These are phyloP conservation scores for Lasioglossum vierecki DNA, from an alignment of 2,888 invertebrate genomes.

Conservation along the genomic window DNA sequence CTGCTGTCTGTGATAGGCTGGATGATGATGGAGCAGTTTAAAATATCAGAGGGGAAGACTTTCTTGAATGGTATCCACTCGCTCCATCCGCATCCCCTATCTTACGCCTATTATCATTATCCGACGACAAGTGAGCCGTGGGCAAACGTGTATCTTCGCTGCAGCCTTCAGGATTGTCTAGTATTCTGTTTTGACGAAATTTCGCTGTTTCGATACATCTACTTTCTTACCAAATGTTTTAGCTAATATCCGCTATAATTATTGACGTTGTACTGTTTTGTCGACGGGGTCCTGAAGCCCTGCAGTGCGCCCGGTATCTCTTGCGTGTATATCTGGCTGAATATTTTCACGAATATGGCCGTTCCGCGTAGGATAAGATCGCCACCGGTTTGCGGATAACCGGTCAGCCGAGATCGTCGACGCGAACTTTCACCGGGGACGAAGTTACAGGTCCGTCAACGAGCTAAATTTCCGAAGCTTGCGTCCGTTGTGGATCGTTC, in stretches of 20 bases:
- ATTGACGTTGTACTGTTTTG: not conserved
- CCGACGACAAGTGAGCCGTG: not conserved
- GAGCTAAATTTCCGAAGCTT: conserved; percentile 24
- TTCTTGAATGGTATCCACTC: too few species aligned
- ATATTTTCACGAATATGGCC: not conserved
- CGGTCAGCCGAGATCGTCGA: not conserved
- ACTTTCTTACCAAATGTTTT: not conserved
- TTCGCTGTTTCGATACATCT: not conserved
- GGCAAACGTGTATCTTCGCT: not conserved
- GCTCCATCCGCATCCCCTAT: conserved; percentile 1
- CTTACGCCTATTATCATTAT: not conserved
- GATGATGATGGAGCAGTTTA: not conserved
- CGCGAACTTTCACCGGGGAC: conserved; percentile 49
- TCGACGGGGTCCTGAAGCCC: not conserved
- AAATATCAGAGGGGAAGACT: not conserved
- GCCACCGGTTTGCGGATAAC: conserved; percentile 1
- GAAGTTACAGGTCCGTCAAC: conserved; percentile 39
- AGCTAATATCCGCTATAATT: not conserved
- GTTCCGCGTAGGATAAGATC: not conserved
- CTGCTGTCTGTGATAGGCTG: not conserved
- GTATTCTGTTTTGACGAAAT: not conserved
- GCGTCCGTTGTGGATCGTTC: not conserved
- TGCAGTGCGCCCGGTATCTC: not conserved
- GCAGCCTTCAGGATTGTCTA: not conserved
- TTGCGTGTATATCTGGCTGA: not conserved